These are phyloP conservation scores for Athene cunicularia DNA, from an alignment of 2,113 vertebrate species.

Conservation along the genomic window DNA sequence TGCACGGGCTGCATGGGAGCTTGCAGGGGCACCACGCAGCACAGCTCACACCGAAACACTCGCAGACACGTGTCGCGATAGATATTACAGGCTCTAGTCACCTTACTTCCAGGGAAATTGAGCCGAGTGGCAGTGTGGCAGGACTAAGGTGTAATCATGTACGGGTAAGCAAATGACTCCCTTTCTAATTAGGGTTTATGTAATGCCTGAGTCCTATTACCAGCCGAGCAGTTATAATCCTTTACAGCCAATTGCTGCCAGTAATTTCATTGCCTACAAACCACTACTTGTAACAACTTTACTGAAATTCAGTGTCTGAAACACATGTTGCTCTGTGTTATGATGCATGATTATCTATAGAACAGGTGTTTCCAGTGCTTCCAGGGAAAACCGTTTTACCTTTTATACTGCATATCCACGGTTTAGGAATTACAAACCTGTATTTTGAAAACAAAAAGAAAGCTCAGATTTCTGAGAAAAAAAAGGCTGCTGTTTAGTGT, in stretches of 20 bases:
- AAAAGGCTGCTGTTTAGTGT: not conserved
- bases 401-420: fast-evolving
- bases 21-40: not conserved
- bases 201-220: not conserved
- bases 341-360: not conserved
- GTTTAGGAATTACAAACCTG: not conserved
- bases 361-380: not conserved
- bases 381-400: not conserved
- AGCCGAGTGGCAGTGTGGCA: fast-evolving
- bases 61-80: fast-evolving
- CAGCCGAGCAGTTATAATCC: not conserved
- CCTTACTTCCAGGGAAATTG: not conserved
- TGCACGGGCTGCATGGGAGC: not conserved
- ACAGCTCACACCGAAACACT: fast-evolving
- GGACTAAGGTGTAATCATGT: not conserved
- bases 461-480: not conserved
- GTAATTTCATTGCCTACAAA: not conserved
- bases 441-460: not conserved
- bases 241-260: not conserved
- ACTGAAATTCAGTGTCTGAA: not conserved
- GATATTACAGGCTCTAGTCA: not conserved
- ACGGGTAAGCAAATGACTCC: not conserved
- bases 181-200: not conserved
- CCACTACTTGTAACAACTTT: not conserved
- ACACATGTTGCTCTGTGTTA: not conserved